Base-by-base conservation (phyloP, 2,888 invertebrate species). In the Poecilobothrus nobilitatus region DNA sequence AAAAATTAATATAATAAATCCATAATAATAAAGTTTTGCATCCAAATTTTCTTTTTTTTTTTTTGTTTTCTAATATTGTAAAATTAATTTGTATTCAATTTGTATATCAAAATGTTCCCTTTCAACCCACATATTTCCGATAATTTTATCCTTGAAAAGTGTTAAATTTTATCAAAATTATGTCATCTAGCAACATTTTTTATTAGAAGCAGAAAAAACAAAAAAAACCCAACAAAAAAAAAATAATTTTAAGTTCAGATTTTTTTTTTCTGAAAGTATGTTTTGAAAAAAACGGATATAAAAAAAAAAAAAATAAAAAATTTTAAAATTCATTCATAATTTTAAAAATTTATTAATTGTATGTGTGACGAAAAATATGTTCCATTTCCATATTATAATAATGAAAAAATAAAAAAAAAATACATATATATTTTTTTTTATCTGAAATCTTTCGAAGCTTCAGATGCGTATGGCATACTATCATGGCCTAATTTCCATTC, bases 81-180 rank as follows among this genome's bases (percentile, higher is more conserved):
- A 27, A 27, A 37, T 8, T 37, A 37, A 37, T 37, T 27, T 27
- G 27, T 27, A 12, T 37, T 10, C 37, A 10, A n/a, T 53, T 53
- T 41, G 41, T 53, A 53, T 53, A n/a, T n/a, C n/a, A 8, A n/a
- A 27, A 6, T 53, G 15, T 53, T 18, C 53, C 15, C 15, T 53
- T 53, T 18, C 53, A 53, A 53, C 53, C 53, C 53, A 53, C 53
- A 18, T 53, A 53, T 53, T 53, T 53, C 53, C 53, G 53, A 53
- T 53, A 53, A 53, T 18, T 27, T 53, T 18, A 53, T 53, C 53
- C 53, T 53, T 53, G 53, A 53, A 53, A 53, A 53, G 53, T 53
- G 53, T 53, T 53, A 53, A 53, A 53, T 18, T 53, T 53, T 53
- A 53, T 53, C 53, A 53, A 53, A 53, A 53, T 53, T 53, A 53